phyloP scores from a whole-genome alignment of 2,113 vertebrate genomes.

The Thinocorus orbignyianus region DNA sequence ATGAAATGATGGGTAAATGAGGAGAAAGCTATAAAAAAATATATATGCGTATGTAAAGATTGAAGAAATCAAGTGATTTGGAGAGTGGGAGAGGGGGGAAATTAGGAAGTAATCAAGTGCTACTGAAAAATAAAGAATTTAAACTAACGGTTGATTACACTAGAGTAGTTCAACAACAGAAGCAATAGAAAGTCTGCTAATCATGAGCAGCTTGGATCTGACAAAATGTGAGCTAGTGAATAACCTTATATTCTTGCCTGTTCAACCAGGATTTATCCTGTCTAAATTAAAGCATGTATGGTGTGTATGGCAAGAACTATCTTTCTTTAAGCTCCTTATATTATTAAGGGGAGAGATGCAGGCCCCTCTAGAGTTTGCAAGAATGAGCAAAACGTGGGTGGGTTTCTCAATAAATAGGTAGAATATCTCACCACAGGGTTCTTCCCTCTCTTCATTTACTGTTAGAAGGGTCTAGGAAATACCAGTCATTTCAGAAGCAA shows the following conservation, averaged over 20 bases:
- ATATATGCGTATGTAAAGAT: neutral
- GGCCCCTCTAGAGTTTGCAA: neutral
- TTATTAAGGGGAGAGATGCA: neutral
- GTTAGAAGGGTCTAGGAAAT: neutral
- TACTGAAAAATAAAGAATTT: neutral
- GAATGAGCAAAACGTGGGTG: neutral
- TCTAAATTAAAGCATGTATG: neutral
- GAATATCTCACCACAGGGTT: neutral
- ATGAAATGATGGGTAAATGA: neutral
- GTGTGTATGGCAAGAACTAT: neutral
- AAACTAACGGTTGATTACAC: neutral
- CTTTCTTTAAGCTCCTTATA: neutral
- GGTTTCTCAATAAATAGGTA: neutral
- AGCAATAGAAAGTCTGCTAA: neutral
- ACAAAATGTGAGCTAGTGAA: neutral
- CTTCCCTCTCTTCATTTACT: neutral
- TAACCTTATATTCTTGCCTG: neutral
- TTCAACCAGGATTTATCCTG: neutral
- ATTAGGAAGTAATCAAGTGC: neutral
- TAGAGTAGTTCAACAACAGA: neutral
- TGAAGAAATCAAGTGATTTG: constrained; percentile 4
- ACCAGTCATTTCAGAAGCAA: neutral
- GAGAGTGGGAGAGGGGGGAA: neutral
- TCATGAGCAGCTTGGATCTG: neutral
- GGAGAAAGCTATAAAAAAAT: neutral